Evolutionary conservation across 2,888 invertebrate species (phyloP), one percentile per base, ranked within the genome.

Genomic region (Bugula neritina): DNA sequence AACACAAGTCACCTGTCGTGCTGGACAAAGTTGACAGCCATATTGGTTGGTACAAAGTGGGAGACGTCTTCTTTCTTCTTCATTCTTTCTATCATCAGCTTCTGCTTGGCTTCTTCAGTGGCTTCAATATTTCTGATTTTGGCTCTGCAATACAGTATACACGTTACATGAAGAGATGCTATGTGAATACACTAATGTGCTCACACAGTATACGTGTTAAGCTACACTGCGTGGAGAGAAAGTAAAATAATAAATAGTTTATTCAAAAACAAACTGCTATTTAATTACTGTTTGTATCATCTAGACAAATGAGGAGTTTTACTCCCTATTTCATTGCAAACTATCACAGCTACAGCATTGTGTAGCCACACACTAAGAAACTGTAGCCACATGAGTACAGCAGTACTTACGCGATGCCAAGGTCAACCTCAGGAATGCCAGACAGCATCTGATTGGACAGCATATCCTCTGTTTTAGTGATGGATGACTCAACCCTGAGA

Each of bases 401-500:
- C 10, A 21, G 3, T 5, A 84, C 87, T 84, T 82, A 90, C 89
- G 97, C 95, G 78, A 99, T 96, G n/a, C 99, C 99, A 71, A 99
- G 88, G 86, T 99, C 98, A 0, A 99, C 94, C 87, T 99, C 99
- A 0, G 99, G 99, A 76, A 99, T 99, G 54, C 99, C 99, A 81
- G 94, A 97, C 1, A 99, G 87, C 99, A 99, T 99, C 87, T 99
- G 98, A 88, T 98, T 97, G 1, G 98, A 98, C 79, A 99, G 89
- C 94, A 99, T 97, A 86, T 99, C 99, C 84, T 99, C 98, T 0
- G 93, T 95, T 81, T 91, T 88, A 0, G 91, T 89, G 0, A 77
- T 77, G 13, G 93, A 91, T 0, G 93, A 92, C 71, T 77, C 79
- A 73, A 91, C 90, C 73, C 94, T 87, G 71, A 96, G 86, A 83